These are phyloP conservation scores for Hylia prasina DNA, from an alignment of 2,113 vertebrate species.

Conservation along the genomic window DNA sequence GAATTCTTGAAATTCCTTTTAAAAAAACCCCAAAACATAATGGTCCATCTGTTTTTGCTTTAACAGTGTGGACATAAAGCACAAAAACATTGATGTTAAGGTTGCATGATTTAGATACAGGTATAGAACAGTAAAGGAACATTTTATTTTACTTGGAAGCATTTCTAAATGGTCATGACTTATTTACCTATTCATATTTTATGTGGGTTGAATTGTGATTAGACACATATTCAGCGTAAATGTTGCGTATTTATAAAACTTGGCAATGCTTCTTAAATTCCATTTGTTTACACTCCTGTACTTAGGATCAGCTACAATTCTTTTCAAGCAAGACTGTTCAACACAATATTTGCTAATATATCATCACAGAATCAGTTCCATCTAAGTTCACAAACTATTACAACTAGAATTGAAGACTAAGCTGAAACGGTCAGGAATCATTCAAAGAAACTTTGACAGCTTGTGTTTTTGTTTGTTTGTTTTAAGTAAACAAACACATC, in stretches of 20 bases:
- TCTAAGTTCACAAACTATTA: constrained; percentile 55
- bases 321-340: constrained; percentile 59
- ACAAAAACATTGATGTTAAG: constrained; percentile 45
- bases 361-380: constrained; percentile 66
- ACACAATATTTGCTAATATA: constrained; percentile 62
- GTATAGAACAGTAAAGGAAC: constrained; percentile 27
- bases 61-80: constrained; percentile 49
- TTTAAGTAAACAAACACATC: constrained; percentile 45
- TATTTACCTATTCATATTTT: constrained; percentile 62
- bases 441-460: constrained; percentile 22
- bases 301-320: background rate
- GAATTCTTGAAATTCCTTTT: background rate
- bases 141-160: background rate
- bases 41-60: constrained; percentile 53
- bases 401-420: constrained; percentile 45
- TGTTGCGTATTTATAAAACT: constrained; percentile 42
- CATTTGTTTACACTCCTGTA: background rate
- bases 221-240: constrained; percentile 57
- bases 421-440: constrained; percentile 45
- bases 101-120: constrained; percentile 32
- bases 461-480: background rate
- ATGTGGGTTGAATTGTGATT: constrained; percentile 76
- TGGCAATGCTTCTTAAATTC: constrained; percentile 46
- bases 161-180: constrained; percentile 49
- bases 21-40: background rate